Percentiles rank a stretch among this genome's conserved stretches.
Conservation (phyloP, 2,888 invertebrate genomes). For the Scaptomyza flava region DNA sequence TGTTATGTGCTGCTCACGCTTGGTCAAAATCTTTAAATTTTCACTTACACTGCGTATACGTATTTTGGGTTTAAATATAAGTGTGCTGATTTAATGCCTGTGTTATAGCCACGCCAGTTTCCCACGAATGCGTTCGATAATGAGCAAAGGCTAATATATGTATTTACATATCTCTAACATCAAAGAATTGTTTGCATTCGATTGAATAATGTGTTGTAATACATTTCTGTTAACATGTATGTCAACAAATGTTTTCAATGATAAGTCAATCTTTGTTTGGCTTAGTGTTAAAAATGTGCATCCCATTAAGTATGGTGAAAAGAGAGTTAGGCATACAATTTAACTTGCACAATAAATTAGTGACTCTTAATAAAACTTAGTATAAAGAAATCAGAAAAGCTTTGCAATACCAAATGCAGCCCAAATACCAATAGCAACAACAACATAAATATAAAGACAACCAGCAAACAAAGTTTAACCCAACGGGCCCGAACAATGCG, state of each 20-base stretch:
- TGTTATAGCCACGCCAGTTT: constrained; percentile 43
- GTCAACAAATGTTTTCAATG: neutral
- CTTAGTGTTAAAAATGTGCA: constrained; percentile 1
- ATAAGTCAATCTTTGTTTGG: neutral
- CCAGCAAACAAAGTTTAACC: constrained; percentile 16
- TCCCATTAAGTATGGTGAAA: constrained; percentile 1
- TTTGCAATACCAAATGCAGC: constrained; percentile 57
- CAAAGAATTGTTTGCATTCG: neutral
- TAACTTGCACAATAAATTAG: constrained; percentile 49
- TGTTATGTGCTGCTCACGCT: constrained; percentile 55
- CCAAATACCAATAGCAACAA: constrained; percentile 37
- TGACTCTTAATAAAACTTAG: constrained; percentile 24
- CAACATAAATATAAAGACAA: constrained; percentile 3
- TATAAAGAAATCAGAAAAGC: constrained; percentile 59
- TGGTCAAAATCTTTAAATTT: constrained; percentile 46
- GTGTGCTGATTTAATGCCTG: constrained; percentile 48
- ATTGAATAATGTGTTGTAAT: no score
- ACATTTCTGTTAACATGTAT: neutral
- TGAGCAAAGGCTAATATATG: constrained; percentile 38
- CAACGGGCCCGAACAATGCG: constrained; percentile 49
- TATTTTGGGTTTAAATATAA: constrained; percentile 21
- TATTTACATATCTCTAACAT: constrained; percentile 18
- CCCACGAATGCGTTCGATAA: constrained; percentile 47
- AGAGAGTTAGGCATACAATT: constrained; percentile 31
- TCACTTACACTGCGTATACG: constrained; percentile 36